Evolutionary conservation across 2,797 vertebrate species (phyloP), one percentile per base, ranked within the genome.

Genomic region (Sus cebifrons): DNA sequence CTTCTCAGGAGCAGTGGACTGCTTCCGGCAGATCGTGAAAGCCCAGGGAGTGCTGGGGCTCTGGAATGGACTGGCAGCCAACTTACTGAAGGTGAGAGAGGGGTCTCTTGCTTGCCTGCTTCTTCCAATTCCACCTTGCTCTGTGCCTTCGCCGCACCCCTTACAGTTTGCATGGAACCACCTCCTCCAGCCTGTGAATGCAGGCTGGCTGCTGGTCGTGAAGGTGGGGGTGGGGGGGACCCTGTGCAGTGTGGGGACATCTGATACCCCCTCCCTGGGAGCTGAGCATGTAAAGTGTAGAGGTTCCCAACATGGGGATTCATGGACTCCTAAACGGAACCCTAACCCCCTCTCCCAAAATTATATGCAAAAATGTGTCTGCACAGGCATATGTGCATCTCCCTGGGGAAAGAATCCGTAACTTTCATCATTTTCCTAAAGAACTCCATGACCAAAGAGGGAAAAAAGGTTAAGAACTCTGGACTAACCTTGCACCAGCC

Each of bases 41-140:
- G 98, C 98, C 97, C 99, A 99, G 92, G 99, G 99, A 13, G 65
- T 99, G 70, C 98, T 99, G 18, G 99, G 99, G 2, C 99, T 99
- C 87, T 99, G 99, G 99, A 99, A 98, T 4, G 99, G 99, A 89
- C 98, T 99, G 78, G 98, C 99, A 54, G 99, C 99, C 97, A 99
- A 99, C 97, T 99, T 99, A 92, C 98, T 99, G 90, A 99, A 99
- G 99, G 99, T 99, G 98, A 96, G 6, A 56, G 81, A 44, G 49
- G 58, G 14, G 21, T 73, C 68, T 79, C 3, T 49, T 74, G 29
- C 64, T 88, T 90, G 67, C 64, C 77, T 16, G 2, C 18, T 29
- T 95, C 89, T 89, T 89, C 68, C 21, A 15, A 3, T 62, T 84
- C 58, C 64, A 36, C 58, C 62, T 68, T 88, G 18, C 92, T 75